A percentile compares a stretch with the other conserved stretches of the same genome.
Conservation (phyloP, 1,140 invertebrate species). For the Druon quercuslanigerum region DNA sequence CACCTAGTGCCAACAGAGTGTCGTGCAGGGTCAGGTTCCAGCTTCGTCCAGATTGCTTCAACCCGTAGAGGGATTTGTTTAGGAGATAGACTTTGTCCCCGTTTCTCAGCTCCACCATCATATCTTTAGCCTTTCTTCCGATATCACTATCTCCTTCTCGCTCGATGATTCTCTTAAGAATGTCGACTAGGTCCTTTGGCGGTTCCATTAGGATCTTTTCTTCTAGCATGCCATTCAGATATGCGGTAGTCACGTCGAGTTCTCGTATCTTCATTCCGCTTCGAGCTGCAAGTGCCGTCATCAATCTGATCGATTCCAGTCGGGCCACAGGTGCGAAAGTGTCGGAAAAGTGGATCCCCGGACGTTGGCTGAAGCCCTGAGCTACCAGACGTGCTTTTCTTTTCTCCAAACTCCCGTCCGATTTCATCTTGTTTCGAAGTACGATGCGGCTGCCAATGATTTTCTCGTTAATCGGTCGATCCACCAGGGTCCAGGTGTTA, state of each 20-base stretch:
- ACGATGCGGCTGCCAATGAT: neutral
- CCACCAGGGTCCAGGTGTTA: neutral
- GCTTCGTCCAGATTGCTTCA: neutral
- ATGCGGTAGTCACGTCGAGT: neutral
- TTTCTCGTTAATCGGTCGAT: neutral
- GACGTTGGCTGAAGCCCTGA: neutral
- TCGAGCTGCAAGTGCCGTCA: neutral
- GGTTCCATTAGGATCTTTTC: neutral
- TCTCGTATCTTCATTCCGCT: neutral
- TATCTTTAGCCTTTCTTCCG: neutral
- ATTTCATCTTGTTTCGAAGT: neutral
- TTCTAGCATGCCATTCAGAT: neutral
- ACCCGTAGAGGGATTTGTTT: neutral
- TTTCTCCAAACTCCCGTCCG: slow-evolving; percentile 2
- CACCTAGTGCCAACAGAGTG: neutral
- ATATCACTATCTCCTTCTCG: neutral
- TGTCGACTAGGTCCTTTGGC: neutral
- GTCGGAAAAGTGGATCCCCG: neutral
- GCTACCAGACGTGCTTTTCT: neutral
- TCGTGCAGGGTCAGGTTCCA: neutral
- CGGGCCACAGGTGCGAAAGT: neutral
- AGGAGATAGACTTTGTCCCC: neutral
- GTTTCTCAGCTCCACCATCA: neutral
- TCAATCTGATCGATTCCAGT: neutral
- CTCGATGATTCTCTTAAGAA: neutral